These are phyloP conservation scores for Chlorops oryzae DNA, from an alignment of 1,140 invertebrate genomes.

Conservation along the genomic window DNA sequence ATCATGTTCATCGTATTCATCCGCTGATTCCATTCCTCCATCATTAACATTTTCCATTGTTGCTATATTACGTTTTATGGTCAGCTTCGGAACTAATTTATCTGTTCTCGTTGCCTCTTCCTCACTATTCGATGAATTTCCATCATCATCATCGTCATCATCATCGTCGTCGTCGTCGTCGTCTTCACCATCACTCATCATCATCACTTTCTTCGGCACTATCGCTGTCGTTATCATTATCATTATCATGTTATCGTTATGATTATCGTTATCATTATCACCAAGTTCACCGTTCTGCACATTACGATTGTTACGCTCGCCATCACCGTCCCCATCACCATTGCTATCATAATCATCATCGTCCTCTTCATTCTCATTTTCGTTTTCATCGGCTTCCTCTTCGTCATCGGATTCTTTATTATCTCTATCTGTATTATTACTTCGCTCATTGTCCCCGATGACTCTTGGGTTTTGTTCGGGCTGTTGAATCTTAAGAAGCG, in stretches of 20 bases:
- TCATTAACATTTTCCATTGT: conserved; percentile 1
- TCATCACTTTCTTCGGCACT: conserved; percentile 11
- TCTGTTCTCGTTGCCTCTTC: conserved; percentile 6
- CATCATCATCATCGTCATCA: conserved; percentile 21
- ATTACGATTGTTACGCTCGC: too few relatives aligned
- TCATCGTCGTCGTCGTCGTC: conserved; percentile 22
- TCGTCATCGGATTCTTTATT: not conserved
- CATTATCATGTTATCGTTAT: not conserved
- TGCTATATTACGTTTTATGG: not conserved
- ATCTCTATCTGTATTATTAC: not conserved
- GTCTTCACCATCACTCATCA: conserved; percentile 13
- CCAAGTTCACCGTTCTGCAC: too few relatives aligned
- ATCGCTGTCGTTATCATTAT: conserved; percentile 4
- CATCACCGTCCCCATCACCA: not conserved
- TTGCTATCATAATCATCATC: too few relatives aligned
- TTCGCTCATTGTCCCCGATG: too few relatives aligned
- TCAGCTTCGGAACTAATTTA: not conserved
- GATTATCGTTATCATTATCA: not conserved
- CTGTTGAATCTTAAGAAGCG: too few relatives aligned
- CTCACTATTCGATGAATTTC: conserved; percentile 12
- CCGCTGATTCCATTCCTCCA: too few relatives aligned
- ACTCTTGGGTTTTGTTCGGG: conserved; percentile 7
- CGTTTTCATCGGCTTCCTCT: not conserved
- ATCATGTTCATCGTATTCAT: conserved; percentile 1
- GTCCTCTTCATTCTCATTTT: too few relatives aligned